phyloP scores from a whole-genome alignment of 2,888 invertebrate species.

The Druceiella hillmani region DNA sequence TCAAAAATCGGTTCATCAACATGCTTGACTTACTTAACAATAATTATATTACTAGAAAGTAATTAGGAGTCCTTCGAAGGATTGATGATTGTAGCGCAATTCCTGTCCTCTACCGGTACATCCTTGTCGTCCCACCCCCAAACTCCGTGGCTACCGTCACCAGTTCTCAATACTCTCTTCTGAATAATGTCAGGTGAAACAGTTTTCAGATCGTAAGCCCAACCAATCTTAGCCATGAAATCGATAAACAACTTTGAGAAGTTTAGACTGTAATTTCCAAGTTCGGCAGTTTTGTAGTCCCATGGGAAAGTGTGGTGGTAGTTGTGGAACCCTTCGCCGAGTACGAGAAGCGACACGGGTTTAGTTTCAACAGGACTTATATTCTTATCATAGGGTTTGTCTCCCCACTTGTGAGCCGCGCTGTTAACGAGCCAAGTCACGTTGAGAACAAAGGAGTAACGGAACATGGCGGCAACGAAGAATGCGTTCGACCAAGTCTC shows the following conservation, averaged over 20 bases:
- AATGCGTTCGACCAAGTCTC: slow-evolving; percentile 62
- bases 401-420: slow-evolving; percentile 75
- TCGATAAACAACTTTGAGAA: slow-evolving; percentile 73
- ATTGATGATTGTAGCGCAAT: slow-evolving; percentile 28
- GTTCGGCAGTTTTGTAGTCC: slow-evolving; percentile 79
- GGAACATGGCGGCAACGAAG: slow-evolving; percentile 64
- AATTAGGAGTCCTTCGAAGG: slow-evolving; percentile 31
- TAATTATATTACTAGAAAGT: too few species aligned
- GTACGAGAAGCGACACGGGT: slow-evolving; percentile 57
- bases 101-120: slow-evolving; percentile 28
- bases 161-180: slow-evolving; percentile 66
- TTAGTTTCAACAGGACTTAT: slow-evolving; percentile 69
- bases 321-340: slow-evolving; percentile 83
- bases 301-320: slow-evolving; percentile 83
- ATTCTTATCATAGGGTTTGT: slow-evolving; percentile 66
- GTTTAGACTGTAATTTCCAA: slow-evolving; percentile 65
- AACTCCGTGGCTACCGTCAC: slow-evolving; percentile 64
- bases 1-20: too few species aligned
- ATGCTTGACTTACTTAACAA: too few species aligned
- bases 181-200: slow-evolving; percentile 64
- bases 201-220: slow-evolving; percentile 82
- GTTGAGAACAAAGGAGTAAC: slow-evolving; percentile 74
- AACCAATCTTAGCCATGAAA: slow-evolving; percentile 72
- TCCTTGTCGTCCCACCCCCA: slow-evolving; percentile 74
- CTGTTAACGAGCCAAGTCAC: slow-evolving; percentile 89